Evolutionary conservation across 2,888 invertebrate species (phyloP), one percentile per base, ranked within the genome.

Genomic region (Drosophila paramelanica): DNA sequence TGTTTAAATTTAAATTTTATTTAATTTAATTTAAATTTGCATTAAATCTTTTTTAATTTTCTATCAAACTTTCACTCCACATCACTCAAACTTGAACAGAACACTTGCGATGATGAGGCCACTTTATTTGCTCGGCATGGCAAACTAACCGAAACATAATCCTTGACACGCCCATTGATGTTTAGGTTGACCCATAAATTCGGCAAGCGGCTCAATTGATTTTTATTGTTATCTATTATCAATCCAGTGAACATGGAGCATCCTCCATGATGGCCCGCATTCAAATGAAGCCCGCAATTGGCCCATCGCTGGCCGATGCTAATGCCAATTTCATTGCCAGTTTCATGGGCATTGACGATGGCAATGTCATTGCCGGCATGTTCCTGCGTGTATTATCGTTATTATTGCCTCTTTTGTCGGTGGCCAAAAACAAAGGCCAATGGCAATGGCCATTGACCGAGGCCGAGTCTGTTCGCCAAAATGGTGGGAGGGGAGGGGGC

Each of bases 181-280:
- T 27, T 39, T 41, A 14, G 17, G 17, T n/a, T 17, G 67, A 57
- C 25, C 58, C 55, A 47, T 50, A 47, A 61, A 39, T 55, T 39
- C 33, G 42, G 50, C 41, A 41, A 51, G 36, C 58, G 53, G 41
- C 36, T 51, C 42, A 43, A 14, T 57, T 49, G 47, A 36, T 27
- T 42, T 50, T 51, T 20, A 61, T 57, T 61, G 67, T 67, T 67
- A 67, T 73, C 57, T 55, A 20, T 56, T 60, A 68, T 53, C 74
- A 62, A 58, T 66, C 52, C 43, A 55, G 43, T 43, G 42, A 60
- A 38, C 57, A 13, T 31, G n/a, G 52, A 39, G 43, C 52, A 31
- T n/a, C 51, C 36, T 57, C 67, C n/a, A n/a, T 59, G 62, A n/a
- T 43, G 51, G 55, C 71, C 73, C 70, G 71, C 74, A 74, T 74